Evolutionary conservation across 2,113 vertebrate species (phyloP), one percentile per base, ranked within the genome.

Genomic region (Elachura formosa): DNA sequence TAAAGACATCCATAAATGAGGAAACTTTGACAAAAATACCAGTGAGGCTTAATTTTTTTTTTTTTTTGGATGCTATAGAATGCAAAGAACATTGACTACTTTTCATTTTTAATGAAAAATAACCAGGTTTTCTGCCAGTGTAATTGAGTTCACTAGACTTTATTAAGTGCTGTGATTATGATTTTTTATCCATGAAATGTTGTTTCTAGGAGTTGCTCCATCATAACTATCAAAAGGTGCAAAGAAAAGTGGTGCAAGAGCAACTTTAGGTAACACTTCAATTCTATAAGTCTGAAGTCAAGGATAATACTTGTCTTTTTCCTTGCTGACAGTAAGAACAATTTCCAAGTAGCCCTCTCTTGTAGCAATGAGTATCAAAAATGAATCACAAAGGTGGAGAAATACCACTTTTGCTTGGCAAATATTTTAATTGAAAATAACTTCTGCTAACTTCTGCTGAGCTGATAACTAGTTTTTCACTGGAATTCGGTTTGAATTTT

Each of bases 61-160:
- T 14, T 41, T 79, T 86, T 93, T 79, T 93, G 34, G 46, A 59
- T 28, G 9, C 8, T 75, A 29, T 28, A 52, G 4, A 17, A 56
- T 5, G 3, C 9, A 79, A 86, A 86, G 34, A 73, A 59, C 34
- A 73, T 21, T 63, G 61, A 74, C 40, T 13, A 56, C 26, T 93
- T 90, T 74, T 59, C 41, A 49, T 36, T 93, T 92, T 81, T 84
- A 88, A 88, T 74, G 48, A 91, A 68, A 89, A 92, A 91, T 43
- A 84, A 3, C 19, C 38, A 46, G 10, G 9, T 82, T 88, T 91
- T 67, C 36, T 84, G 41, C 14, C 40, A 89, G n/a, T 11, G 16
- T 51, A 78, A 90, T 24, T 71, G 41, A 85, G 11, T 18, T 89
- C 25, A 18, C 29, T 52, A 41, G 5, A 14, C 15, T 81, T 88